phyloP scores from a whole-genome alignment of 2,888 invertebrate genomes.

The Lithophane socia region DNA sequence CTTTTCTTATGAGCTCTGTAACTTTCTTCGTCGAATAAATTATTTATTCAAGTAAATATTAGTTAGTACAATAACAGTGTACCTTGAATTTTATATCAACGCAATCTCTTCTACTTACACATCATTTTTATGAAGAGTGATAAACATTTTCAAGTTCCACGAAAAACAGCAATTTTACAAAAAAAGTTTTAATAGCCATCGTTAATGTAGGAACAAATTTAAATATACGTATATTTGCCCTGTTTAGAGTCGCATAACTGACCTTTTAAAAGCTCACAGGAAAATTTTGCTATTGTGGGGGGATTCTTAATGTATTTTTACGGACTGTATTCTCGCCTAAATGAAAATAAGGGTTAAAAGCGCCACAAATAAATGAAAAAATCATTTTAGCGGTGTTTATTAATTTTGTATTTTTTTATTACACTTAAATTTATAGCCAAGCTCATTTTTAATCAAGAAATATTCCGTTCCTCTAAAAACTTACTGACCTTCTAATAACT shows the following conservation, averaged over 20 bases:
- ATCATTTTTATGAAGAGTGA: conserved; percentile 33
- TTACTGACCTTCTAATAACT: too few species aligned
- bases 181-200: conserved; percentile 56
- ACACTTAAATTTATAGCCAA: too few species aligned
- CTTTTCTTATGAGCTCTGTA: background rate
- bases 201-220: conserved; percentile 58
- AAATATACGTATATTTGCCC: conserved; percentile 59
- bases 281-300: conserved; percentile 51
- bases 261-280: conserved; percentile 54
- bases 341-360: conserved; percentile 55
- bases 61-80: background rate
- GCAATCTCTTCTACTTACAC: conserved; percentile 13
- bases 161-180: conserved; percentile 48
- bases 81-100: conserved; percentile 26
- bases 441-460: too few species aligned
- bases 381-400: background rate
- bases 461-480: too few species aligned
- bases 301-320: conserved; percentile 61
- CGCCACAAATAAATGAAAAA: conserved; percentile 24
- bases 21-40: background rate
- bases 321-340: conserved; percentile 44
- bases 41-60: background rate
- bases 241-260: conserved; percentile 58
- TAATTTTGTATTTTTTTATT: background rate
- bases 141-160: conserved; percentile 43